Percentiles rank a stretch among this genome's conserved stretches.
Conservation (phyloP, 2,797 vertebrate genomes). For the Gephyroberyx darwinii region DNA sequence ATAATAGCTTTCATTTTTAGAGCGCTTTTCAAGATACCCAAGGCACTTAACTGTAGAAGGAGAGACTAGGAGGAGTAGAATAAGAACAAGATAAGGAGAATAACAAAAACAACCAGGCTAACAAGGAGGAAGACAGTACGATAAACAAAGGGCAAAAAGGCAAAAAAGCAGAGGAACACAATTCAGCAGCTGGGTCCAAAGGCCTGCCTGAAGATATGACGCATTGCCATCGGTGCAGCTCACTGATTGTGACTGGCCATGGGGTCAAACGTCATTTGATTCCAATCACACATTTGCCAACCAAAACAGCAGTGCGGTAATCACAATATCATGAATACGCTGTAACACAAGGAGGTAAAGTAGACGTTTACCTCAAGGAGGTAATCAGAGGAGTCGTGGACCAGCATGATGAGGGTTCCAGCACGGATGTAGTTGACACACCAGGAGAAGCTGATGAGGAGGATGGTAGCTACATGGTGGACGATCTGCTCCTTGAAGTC, state of each 20-base stretch:
- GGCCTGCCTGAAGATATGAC: too few species aligned
- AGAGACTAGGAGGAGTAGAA: too few species aligned
- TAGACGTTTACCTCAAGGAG: conserved; percentile 87
- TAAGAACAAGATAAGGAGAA: too few species aligned
- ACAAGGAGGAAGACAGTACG: too few species aligned
- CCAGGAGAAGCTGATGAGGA: conserved; percentile 98
- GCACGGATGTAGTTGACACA: conserved; percentile 93
- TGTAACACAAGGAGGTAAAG: neutral
- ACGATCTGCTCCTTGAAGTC: conserved; percentile 96
- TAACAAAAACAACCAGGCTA: too few species aligned
- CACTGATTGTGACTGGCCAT: neutral
- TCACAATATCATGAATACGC: neutral
- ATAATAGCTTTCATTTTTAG: too few species aligned
- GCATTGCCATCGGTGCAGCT: neutral
- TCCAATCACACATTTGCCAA: neutral
- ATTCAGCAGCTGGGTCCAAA: too few species aligned
- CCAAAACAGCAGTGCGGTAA: neutral
- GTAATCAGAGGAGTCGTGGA: conserved; percentile 95
- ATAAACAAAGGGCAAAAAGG: too few species aligned
- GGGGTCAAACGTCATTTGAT: neutral
- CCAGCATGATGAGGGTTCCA: conserved; percentile 93
- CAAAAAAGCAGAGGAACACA: too few species aligned
- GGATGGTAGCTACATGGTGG: conserved; percentile 94
- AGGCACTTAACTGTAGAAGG: too few species aligned
- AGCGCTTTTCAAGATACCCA: too few species aligned